Evolutionary conservation across 2,888 invertebrate genomes (phyloP), one percentile per base, ranked within the genome.

Genomic region (Lasioglossum calceatum): DNA sequence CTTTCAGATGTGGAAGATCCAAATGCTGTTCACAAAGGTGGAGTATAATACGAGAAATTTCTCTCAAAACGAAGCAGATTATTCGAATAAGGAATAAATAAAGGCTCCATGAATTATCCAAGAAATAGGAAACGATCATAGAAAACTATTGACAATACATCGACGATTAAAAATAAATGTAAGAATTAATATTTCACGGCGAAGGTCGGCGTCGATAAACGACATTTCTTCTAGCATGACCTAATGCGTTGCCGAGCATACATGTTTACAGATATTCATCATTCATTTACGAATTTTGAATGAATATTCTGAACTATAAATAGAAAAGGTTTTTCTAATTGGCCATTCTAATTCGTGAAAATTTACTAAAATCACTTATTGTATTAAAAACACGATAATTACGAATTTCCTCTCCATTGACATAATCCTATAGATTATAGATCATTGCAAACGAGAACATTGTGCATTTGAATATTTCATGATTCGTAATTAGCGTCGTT

Each of bases 141-240:
- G 64, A 64, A 32, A 64, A 32, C 64, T 19, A 16, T 64, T 64
- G 32, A 32, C 64, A 32, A 19, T 64, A 32, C 27, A 32, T 5
- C 32, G 32, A 19, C 19, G 64, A 64, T 64, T 32, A 32, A 64
- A 64, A 64, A 64, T 64, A 64, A 64, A 64, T 64, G 32, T 32
- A 7, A 7, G 32, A 64, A 64, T 64, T 32, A 64, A 64, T 64
- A 64, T 32, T 64, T 64, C 32, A 64, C 32, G 32, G 16, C 16
- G 64, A 64, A 64, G 64, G 64, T 78, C 39, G 36, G n/a, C 32
- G 64, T 32, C 19, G 64, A 19, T 64, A 64, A 64, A 32, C 64
- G 64, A 16, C 16, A 64, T 32, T 32, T 32, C 64, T 64, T 19
- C 16, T 32, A 12, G 64, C 32, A 64, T 64, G 64, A 64, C 7